Conservation (phyloP, 2,797 vertebrate species). For the Sebastes diaconus region DNA sequence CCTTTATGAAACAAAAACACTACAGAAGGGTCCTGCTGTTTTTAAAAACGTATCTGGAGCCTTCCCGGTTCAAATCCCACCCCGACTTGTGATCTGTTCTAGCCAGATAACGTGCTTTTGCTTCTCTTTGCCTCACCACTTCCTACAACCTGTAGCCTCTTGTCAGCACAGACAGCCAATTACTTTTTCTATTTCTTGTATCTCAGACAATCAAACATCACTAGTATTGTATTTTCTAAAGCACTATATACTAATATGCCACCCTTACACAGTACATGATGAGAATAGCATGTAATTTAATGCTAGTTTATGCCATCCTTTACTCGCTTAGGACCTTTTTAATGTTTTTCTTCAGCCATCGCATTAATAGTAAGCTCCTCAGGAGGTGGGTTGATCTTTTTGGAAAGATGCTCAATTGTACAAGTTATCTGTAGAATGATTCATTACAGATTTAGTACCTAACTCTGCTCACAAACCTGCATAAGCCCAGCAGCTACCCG, state of each 20-base stretch:
- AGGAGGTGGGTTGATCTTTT: slow-evolving; percentile 36
- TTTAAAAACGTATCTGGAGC: slow-evolving; percentile 41
- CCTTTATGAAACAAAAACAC: slow-evolving; percentile 74
- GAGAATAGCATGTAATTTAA: slow-evolving; percentile 64
- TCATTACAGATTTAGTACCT: slow-evolving; percentile 40
- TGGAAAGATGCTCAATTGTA: slow-evolving; percentile 36
- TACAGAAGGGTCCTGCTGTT: slow-evolving; percentile 74
- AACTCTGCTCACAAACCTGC: slow-evolving; percentile 42
- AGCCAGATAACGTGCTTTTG: slow-evolving; percentile 54
- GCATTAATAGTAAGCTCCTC: slow-evolving; percentile 41
- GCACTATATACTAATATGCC: slow-evolving; percentile 56
- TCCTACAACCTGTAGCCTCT: slow-evolving; percentile 72
- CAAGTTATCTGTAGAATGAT: slow-evolving; percentile 31
- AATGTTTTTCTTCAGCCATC: slow-evolving; percentile 46
- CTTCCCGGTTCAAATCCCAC: slow-evolving; percentile 39
- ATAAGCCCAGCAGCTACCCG: slow-evolving; percentile 44
- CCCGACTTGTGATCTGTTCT: slow-evolving; percentile 49
- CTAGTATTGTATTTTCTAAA: slow-evolving; percentile 70
- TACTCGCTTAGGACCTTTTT: slow-evolving; percentile 57
- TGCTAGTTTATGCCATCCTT: slow-evolving; percentile 61
- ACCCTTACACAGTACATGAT: slow-evolving; percentile 45
- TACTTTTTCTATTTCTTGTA: slow-evolving; percentile 69
- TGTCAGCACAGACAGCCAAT: slow-evolving; percentile 66
- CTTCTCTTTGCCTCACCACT: slow-evolving; percentile 61
- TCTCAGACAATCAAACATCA: slow-evolving; percentile 80